Evolutionary conservation across 2,797 vertebrate species (phyloP).

Genomic region (Phoeniculus purpureus): DNA sequence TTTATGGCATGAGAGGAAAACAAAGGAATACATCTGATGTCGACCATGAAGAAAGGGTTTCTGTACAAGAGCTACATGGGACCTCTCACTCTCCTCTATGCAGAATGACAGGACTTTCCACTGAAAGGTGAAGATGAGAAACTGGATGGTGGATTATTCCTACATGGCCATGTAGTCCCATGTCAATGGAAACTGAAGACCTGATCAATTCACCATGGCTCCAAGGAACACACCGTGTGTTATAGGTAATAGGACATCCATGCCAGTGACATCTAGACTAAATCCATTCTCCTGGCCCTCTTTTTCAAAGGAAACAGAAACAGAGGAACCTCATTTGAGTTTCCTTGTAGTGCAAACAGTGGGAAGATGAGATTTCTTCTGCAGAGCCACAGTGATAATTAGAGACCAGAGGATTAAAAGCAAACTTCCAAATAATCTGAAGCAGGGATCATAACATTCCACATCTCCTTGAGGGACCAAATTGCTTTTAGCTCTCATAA

Average conservation of each 20-base stretch:
- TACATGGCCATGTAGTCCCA: neutral
- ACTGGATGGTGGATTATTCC: neutral
- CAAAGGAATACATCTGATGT: rapidly evolving
- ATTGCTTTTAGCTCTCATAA: neutral
- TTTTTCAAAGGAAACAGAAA: neutral
- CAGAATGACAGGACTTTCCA: neutral
- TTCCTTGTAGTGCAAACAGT: neutral
- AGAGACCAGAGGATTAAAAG: neutral
- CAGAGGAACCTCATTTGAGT: neutral
- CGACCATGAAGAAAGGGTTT: neutral
- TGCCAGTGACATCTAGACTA: rapidly evolving
- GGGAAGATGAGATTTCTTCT: neutral
- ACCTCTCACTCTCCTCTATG: neutral
- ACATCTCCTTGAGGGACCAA: neutral
- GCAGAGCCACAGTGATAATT: neutral
- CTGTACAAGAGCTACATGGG: neutral
- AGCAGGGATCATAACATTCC: neutral
- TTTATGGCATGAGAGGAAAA: neutral
- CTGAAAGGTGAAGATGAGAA: neutral
- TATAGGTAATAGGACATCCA: neutral
- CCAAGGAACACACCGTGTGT: neutral
- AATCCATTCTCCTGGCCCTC: neutral
- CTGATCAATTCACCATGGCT: neutral
- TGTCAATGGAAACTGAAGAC: neutral
- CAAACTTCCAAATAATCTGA: neutral